phyloP scores from a whole-genome alignment of 2,113 vertebrate genomes.

The Glaucidium brasilianum region DNA sequence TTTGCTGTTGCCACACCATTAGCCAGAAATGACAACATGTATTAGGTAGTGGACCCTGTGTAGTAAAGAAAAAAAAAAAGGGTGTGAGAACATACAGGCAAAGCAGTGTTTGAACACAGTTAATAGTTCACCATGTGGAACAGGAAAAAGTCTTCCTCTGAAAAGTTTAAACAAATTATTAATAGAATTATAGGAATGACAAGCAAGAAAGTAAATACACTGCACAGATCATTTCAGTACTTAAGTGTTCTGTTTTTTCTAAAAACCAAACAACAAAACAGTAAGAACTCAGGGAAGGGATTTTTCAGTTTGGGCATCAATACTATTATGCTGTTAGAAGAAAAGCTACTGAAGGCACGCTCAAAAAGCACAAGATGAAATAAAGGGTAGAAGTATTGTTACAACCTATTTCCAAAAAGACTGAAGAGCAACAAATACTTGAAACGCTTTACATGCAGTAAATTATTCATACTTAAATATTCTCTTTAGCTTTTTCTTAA shows the following conservation, averaged over 20 bases:
- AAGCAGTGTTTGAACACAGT: background rate
- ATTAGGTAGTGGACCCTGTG: slow-evolving; percentile 92
- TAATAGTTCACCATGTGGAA: background rate
- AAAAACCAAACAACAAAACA: background rate
- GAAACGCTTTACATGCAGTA: background rate
- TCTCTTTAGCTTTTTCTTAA: background rate
- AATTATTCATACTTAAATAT: background rate
- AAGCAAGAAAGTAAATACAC: background rate
- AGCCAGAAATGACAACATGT: slow-evolving; percentile 98
- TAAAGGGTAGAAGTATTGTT: background rate
- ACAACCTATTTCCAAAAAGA: background rate
- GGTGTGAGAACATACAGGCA: background rate
- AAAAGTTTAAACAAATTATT: background rate
- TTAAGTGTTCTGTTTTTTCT: background rate
- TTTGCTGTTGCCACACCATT: slow-evolving; percentile 96
- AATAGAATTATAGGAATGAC: background rate
- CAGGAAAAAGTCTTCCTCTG: background rate
- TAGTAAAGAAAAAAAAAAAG: background rate
- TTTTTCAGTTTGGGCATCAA: background rate
- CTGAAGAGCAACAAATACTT: background rate
- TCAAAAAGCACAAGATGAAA: background rate
- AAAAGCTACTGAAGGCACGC: background rate
- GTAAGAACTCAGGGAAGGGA: background rate
- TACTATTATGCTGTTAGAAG: background rate
- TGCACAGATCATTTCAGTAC: background rate